Base-by-base conservation (phyloP, 2,113 vertebrate genomes). In the Pollachius pollachius region DNA sequence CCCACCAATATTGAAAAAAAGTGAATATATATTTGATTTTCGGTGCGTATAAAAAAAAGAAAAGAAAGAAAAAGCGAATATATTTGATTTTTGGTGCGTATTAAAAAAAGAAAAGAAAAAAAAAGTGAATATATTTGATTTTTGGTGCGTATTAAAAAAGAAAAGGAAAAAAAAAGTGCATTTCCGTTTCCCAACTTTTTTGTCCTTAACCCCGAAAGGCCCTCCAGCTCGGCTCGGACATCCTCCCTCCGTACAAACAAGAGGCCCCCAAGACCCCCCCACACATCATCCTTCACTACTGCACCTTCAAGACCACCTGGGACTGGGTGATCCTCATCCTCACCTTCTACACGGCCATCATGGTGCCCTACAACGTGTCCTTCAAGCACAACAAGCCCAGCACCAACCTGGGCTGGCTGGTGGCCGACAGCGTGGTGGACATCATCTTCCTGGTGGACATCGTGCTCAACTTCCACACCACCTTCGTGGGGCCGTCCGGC, bases 281-380 rank as follows among this genome's bases (percentile, higher is more conserved):
- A 3, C 97, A 99, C 89, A 99, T 99, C 81, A 99, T 99, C 84
- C 92, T 99, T 83, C 97, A 99, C 76, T 99, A 99, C 73, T 99
- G 97, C 90, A 94, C 96, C 91, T 99, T 99, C 86, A 99, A 99
- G 89, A 98, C 97, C 82, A 98, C 97, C 4, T 99, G 97, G 97
- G 97, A 99, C 91, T 99, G 97, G 97, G 93, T 99, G 87, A 99
- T 99, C 91, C 92, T 99, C 87, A 98, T 99, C 84, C 94, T 99
- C 74, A 99, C 97, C 81, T 99, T 99, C 92, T 99, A 99, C 89
- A 99, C 97, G 5, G 97, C 97, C 88, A 99, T 99, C 85, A 98
- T 99, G 97, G 97, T 99, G 80, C 97, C 97, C 73, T 99, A 98
- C 27, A 98, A 98, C 0, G 97, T 99, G 74, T 99, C 97, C 76